Percentiles rank a stretch among this genome's conserved stretches.
Evolutionary conservation across 2,113 vertebrate genomes (phyloP).

Genomic region (Plotosus lineatus): DNA sequence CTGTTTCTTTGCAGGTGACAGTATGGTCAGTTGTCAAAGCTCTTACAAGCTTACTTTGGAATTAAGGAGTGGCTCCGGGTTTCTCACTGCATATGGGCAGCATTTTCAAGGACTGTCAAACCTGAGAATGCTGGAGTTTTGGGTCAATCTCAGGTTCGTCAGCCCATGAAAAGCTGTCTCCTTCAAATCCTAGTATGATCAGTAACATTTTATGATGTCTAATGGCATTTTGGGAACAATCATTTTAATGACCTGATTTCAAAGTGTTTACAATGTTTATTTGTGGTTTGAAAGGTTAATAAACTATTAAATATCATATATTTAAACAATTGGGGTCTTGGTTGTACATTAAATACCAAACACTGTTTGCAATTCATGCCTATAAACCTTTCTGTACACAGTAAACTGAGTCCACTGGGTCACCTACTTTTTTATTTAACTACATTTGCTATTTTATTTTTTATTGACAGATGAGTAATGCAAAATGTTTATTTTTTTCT

Average conservation of each 20-base stretch:
- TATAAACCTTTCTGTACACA: neutral
- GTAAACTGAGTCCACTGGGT: neutral
- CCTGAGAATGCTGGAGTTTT: slow-evolving; percentile 88
- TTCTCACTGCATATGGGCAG: slow-evolving; percentile 59
- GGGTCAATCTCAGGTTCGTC: slow-evolving; percentile 96
- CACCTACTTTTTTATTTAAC: neutral
- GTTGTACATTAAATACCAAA: neutral
- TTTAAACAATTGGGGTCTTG: neutral
- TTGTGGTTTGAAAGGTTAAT: neutral
- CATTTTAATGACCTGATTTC: neutral
- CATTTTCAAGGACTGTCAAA: slow-evolving; percentile 89
- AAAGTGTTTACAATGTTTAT: neutral
- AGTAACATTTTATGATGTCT: neutral
- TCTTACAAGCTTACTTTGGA: neutral
- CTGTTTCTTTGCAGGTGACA: slow-evolving; percentile 8
- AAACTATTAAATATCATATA: neutral
- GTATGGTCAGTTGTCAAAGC: neutral
- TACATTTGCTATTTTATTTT: neutral
- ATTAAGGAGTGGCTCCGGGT: slow-evolving; percentile 1
- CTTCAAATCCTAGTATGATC: slow-evolving; percentile 41
- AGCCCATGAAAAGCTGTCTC: slow-evolving; percentile 85
- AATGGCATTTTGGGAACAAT: neutral
- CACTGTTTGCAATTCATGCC: neutral
- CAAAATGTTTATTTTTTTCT: neutral
- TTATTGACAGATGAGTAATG: neutral